Base-by-base conservation (phyloP, 2,113 vertebrate genomes). In the Hymenochirus boettgeri region DNA sequence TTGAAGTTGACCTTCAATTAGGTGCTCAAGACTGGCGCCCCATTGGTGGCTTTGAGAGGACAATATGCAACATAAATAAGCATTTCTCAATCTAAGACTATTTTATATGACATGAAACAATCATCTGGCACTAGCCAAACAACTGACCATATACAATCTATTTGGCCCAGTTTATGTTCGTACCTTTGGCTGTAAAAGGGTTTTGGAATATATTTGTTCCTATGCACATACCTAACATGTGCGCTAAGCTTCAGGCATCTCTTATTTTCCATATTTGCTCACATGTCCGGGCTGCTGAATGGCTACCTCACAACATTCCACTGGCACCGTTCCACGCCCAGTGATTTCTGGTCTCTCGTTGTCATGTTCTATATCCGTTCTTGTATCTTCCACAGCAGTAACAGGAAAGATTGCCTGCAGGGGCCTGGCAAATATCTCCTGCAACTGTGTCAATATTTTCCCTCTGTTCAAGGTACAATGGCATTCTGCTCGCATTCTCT, bases 401-500 rank as follows among this genome's bases (percentile, higher is more conserved):
- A 58, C 22, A 35, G 39, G 46, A 59, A 51, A 27, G 23, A 59
- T 58, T 19, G 17, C 46, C 46, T n/a, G 6, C 22, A 47, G 19
- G 27, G 7, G 48, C 15, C 57, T 53, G 33, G 25, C 57, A 69
- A 69, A 42, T 57, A 45, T 45, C 57, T 18, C n/a, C 4, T 8
- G 33, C 47, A 31, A 51, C 46, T 60, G 25, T 51, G 65, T 69
- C 65, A 69, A 69, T 69, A 60, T 69, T 60, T 52, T 27, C 57
- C 18, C 25, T 42, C 12, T 11, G 24, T 23, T 11, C 4, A 13
- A 46, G 37, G 47, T 53, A 69, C 65, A 69, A 60, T 60, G 48
- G 46, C 33, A 45, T 60, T 35, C n/a, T n/a, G 15, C 12, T 6
- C 18, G 52, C 17, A 15, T 29, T 55, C 15, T 19, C 46, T 23